Evolutionary conservation across 1,140 invertebrate species (phyloP).

Genomic region (Drosophila parvula): DNA sequence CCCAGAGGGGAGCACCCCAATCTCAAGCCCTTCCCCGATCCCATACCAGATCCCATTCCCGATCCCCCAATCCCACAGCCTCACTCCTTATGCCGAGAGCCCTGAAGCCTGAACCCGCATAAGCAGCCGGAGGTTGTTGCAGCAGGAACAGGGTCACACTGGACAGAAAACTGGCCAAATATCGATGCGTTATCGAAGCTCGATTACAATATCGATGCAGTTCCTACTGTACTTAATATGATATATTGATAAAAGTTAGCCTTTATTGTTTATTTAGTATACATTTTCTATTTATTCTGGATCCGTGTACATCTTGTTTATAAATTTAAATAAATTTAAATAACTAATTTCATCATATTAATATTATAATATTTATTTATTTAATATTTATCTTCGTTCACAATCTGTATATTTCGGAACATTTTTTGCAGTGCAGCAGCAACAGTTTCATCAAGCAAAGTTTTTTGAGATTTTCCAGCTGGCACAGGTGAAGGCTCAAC

Average conservation of each 20-base stretch:
- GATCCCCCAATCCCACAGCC: neutral
- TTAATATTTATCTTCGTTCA: neutral
- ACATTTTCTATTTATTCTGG: too few species aligned
- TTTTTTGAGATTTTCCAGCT: slow-evolving; percentile 46
- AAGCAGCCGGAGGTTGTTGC: slow-evolving; percentile 20
- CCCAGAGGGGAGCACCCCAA: slow-evolving; percentile 20
- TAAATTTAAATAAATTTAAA: too few species aligned
- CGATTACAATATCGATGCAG: neutral
- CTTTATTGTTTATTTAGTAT: too few species aligned
- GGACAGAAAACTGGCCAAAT: neutral
- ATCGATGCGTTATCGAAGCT: neutral
- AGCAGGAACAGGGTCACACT: neutral
- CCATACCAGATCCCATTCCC: neutral
- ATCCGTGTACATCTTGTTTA: neutral
- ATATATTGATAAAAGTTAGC: too few species aligned
- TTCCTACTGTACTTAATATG: too few species aligned
- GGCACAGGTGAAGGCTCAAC: slow-evolving; percentile 29
- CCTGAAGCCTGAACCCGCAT: slow-evolving; percentile 37
- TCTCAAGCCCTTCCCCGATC: slow-evolving; percentile 6
- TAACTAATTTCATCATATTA: too few species aligned
- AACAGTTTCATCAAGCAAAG: slow-evolving; percentile 53
- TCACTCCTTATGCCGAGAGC: neutral
- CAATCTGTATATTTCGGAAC: neutral
- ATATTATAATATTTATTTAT: neutral
- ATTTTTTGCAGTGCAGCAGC: slow-evolving; percentile 23